Evolutionary conservation across 2,797 vertebrate species (phyloP).

Genomic region (Orientallactaga sibirica): DNA sequence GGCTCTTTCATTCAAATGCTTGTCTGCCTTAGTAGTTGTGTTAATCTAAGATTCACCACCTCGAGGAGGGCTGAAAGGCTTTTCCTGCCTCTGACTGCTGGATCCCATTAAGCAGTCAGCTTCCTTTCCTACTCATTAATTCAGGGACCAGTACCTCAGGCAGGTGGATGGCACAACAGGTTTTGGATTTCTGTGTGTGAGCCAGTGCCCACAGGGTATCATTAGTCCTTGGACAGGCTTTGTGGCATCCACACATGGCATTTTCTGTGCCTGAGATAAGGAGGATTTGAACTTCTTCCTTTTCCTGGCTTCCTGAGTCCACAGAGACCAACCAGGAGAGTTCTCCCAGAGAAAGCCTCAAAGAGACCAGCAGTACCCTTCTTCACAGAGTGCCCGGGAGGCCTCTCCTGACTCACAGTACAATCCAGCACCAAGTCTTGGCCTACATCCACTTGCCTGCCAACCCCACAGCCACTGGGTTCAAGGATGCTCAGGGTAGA

Average conservation of each 20-base stretch:
- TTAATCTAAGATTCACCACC: not conserved
- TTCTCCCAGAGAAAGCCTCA: not conserved
- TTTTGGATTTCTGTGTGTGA: not conserved
- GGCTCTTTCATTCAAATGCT: conserved; percentile 22
- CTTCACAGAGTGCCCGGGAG: not conserved
- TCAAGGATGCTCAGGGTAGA: not conserved
- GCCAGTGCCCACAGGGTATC: not conserved
- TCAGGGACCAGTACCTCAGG: not conserved
- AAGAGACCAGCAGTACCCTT: not conserved
- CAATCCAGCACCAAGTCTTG: not conserved
- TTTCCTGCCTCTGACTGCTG: not conserved
- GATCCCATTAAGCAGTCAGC: not conserved
- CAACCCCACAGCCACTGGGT: not conserved
- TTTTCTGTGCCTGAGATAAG: conserved; percentile 13
- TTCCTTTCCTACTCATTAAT: conserved; percentile 33
- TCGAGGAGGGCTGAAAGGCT: not conserved
- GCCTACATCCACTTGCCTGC: not conserved
- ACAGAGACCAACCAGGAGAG: not conserved
- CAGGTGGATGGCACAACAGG: not conserved
- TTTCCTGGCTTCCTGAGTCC: not conserved
- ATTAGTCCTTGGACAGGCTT: not conserved
- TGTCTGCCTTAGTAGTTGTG: not conserved
- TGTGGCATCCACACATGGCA: not conserved
- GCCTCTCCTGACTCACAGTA: not conserved
- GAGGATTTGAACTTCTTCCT: not conserved